phyloP scores from a whole-genome alignment of 2,888 invertebrate genomes.

The Drosophila meridiana region DNA sequence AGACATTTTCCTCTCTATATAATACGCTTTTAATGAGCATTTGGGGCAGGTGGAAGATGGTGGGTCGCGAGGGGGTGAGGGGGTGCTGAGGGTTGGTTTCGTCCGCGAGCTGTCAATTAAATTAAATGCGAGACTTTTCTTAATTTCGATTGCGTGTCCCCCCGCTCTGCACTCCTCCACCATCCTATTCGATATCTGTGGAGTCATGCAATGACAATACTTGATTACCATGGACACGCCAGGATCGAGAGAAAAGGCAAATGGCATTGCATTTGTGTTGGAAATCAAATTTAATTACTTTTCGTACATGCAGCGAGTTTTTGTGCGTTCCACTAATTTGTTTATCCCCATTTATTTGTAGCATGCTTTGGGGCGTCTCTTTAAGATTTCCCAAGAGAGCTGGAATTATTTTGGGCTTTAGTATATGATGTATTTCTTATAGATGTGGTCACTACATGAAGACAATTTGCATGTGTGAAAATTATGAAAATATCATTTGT shows the following conservation, averaged over 20 bases:
- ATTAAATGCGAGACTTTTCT: constrained; percentile 81
- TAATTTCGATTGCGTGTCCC: constrained; percentile 71
- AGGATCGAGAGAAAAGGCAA: constrained; percentile 28
- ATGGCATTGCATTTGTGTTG: constrained; percentile 41
- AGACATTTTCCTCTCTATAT: constrained; percentile 55
- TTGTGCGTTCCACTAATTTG: constrained; percentile 58
- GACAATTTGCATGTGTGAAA: too few species aligned
- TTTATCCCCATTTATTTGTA: constrained; percentile 27
- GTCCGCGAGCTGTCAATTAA: constrained; percentile 79
- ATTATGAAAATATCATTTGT: too few species aligned
- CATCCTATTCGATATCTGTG: constrained; percentile 31
- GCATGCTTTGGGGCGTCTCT: constrained; percentile 69
- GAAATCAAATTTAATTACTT: constrained; percentile 82
- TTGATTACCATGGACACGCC: constrained; percentile 76
- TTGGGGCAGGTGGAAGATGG: constrained; percentile 20
- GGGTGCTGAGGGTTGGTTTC: constrained; percentile 20
- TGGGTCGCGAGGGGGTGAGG: not conserved
- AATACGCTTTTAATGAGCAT: constrained; percentile 77
- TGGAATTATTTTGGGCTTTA: not conserved
- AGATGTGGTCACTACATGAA: too few species aligned
- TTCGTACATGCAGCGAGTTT: constrained; percentile 77
- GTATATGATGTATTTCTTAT: not conserved
- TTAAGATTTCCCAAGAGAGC: constrained; percentile 1
- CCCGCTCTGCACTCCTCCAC: not conserved
- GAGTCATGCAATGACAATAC: constrained; percentile 83